Base-by-base conservation (phyloP, 1,140 invertebrate species). In the Polypedilum pembai region DNA sequence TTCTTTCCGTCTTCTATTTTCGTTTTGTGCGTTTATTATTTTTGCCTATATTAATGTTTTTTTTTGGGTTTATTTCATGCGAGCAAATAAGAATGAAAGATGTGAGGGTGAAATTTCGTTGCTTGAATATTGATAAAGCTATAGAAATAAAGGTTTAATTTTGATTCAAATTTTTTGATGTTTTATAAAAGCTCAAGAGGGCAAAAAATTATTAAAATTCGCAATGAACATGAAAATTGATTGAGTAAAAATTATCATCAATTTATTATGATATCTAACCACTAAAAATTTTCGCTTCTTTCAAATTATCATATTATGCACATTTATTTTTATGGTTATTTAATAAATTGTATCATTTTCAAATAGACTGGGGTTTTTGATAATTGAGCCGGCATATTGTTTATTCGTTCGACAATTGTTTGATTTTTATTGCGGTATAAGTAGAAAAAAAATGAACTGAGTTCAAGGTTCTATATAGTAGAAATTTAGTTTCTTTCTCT, bases 391-490 rank as follows among this genome's bases (percentile, higher is more conserved):
- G 45, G 45, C 45, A 56, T n/a, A 33, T 33, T 33, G 45, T 56
- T 56, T 15, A 56, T 15, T n/a, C n/a, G 8, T 15, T n/a, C 45
- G 7, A 56, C n/a, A 56, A 15, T 56, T n/a, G 3, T 56, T n/a
- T 45, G 24, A 33, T 33, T 33, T 33, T 56, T 56, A n/a, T 45
- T 45, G 41, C 15, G 3, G 8, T 12, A 45, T 33, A 33, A 2
- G 8, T 8, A 56, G 45, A 56, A 56, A 45, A 41, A 45, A 56
- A 56, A 56, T n/a, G n/a, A 12, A 15, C 12, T 56, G n/a, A 56
- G n/a, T n/a, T 56, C 45, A 56, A 56, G 45, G 45, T 56, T 56
- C 45, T 33, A n/a, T n/a, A n/a, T n/a, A 56, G 12, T 56, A 56
- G n/a, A n/a, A 12, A 56, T 56, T 33, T 56, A 56, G 15, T 45